Conservation (phyloP, 2,888 invertebrate species). For the Labia minor region DNA sequence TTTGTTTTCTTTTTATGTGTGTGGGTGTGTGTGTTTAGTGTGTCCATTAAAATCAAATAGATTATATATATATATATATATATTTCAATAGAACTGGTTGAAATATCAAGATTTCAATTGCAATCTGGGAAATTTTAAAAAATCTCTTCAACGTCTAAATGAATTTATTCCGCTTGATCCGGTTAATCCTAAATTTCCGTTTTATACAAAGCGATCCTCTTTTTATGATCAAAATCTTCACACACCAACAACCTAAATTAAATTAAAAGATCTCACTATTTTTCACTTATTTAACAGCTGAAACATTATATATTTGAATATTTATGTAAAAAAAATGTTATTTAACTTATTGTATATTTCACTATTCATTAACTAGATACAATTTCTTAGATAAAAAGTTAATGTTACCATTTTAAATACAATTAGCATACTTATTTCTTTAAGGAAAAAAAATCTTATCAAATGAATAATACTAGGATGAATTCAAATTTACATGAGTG, state of each 20-base stretch:
- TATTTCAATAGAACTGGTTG: background rate
- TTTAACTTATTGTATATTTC: background rate
- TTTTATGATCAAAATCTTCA: background rate
- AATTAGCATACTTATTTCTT: too few species aligned
- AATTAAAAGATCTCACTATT: background rate
- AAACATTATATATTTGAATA: background rate
- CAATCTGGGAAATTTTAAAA: background rate
- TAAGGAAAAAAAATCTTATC: too few species aligned
- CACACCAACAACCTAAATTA: background rate
- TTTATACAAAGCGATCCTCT: constrained; percentile 1
- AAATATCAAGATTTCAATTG: background rate
- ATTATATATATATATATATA: background rate
- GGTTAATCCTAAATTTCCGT: constrained; percentile 1
- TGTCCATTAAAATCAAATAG: background rate
- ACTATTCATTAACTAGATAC: too few species aligned
- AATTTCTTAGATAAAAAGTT: too few species aligned
- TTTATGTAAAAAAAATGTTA: background rate
- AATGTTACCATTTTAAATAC: too few species aligned
- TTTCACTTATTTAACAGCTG: too few species aligned
- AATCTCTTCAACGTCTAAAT: background rate
- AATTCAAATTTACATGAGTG: too few species aligned
- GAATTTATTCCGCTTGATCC: background rate
- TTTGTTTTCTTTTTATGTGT: too few species aligned
- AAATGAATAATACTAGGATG: too few species aligned
- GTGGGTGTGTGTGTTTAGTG: too few species aligned